Evolutionary conservation across 2,888 invertebrate species (phyloP), one percentile per base, ranked within the genome.

Genomic region (Gymnosoma rotundatum): DNA sequence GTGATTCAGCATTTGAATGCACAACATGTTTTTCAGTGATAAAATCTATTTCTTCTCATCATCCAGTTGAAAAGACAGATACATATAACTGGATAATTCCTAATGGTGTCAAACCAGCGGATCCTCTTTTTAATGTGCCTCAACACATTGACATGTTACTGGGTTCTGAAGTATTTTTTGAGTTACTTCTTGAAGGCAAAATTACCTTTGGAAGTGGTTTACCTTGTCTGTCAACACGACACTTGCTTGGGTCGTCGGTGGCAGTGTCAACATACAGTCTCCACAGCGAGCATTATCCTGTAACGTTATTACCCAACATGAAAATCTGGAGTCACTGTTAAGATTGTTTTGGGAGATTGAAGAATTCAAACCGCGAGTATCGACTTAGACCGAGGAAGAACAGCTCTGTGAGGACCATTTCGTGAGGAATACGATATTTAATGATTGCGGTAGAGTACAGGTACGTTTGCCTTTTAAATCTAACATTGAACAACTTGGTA

Each of bases 191-290:
- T 42, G 42, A 42, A 2, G 42, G 42, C 2, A 42, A 42, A 42
- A 12, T 42, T 42, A 6, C 42, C 7, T n/a, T 69, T 6, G 56
- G 56, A 3, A 20, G 25, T 16, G 45, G 21, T 0, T 3, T 69
- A 21, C 69, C 69, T 21, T 69, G 7, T n/a, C 42, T 56, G 56
- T 69, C 18, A 69, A 69, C 8, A 54, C 56, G 14, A 5, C 56
- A 1, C 18, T 56, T 1, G 56, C 42, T 16, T 56, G 69, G 56
- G 10, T 56, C 0, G 16, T 69, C 9, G 69, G 38, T 54, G 69
- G 69, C 14, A 45, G n/a, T 18, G 9, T 69, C 1, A 18, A 18
- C 10, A 18, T 1, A 12, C 50, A 25, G 0, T 7, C 1, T 9
- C 14, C n/a, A 25, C 16, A 32, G n/a, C 54, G 18, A 4, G 18